Evolutionary conservation across 2,888 invertebrate genomes (phyloP).

Genomic region (Taphrorychus bicolor): DNA sequence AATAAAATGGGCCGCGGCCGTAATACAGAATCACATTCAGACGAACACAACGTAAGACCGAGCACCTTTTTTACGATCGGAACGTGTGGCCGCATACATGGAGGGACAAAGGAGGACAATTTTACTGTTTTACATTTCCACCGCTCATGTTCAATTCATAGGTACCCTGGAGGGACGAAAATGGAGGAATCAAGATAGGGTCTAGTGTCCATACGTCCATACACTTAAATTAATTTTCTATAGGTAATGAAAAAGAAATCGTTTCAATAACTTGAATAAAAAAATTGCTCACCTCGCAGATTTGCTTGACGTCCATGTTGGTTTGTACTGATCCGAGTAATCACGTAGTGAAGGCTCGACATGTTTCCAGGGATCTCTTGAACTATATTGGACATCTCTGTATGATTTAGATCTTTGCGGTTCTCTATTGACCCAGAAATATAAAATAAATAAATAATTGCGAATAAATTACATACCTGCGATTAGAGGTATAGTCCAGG

Average conservation of each 20-base stretch:
- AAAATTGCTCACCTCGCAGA: neutral
- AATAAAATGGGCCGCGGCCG: neutral
- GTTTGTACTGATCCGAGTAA: neutral
- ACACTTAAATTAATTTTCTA: too few relatives aligned
- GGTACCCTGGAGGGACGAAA: neutral
- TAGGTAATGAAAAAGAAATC: too few relatives aligned
- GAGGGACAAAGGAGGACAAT: conserved; percentile 20
- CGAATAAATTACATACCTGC: too few relatives aligned
- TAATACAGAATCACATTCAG: neutral
- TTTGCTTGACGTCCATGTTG: neutral
- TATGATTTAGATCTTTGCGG: conserved; percentile 9
- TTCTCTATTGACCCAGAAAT: conserved; percentile 2
- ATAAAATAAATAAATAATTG: conserved; percentile 1
- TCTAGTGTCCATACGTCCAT: too few relatives aligned
- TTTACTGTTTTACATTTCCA: conserved; percentile 17
- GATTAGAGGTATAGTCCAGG: too few relatives aligned
- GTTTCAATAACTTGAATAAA: too few relatives aligned
- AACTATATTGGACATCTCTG: neutral
- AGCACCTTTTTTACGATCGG: conserved; percentile 12
- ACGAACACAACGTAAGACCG: neutral
- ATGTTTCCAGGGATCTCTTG: neutral
- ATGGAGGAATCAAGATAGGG: neutral
- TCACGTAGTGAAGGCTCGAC: neutral
- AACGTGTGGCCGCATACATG: conserved; percentile 22
- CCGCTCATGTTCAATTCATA: conserved; percentile 10